Conservation (phyloP, 2,888 invertebrate genomes). For the Melangyna quadrimaculata region DNA sequence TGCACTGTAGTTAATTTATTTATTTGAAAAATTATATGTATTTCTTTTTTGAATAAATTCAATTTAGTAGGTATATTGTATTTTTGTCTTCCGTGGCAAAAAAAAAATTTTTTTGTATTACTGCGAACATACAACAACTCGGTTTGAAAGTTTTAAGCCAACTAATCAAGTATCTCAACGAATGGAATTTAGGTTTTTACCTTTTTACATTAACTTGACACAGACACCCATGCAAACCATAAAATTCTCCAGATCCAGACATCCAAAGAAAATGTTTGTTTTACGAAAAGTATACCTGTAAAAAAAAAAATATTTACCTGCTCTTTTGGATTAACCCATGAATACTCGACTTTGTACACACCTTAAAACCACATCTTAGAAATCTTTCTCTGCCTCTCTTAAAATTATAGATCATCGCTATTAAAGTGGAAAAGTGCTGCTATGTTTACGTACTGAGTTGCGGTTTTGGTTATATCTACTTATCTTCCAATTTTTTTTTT, state of each 20-base stretch:
- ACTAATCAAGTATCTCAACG: constrained; percentile 72
- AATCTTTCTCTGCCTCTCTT: constrained; percentile 35
- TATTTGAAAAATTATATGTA: not conserved
- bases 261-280: constrained; percentile 57
- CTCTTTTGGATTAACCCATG: constrained; percentile 36
- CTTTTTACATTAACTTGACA: constrained; percentile 23
- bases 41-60: not conserved
- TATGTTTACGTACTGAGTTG: not conserved
- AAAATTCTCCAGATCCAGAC: constrained; percentile 34
- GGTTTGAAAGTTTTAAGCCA: constrained; percentile 73
- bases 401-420: not conserved
- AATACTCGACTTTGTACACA: constrained; percentile 38
- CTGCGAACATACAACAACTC: constrained; percentile 64
- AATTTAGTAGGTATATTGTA: not conserved
- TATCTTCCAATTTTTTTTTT: not conserved
- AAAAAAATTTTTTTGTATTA: constrained; percentile 14
- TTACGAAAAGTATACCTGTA: constrained; percentile 56
- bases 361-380: constrained; percentile 49
- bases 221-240: constrained; percentile 59
- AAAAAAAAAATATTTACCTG: constrained; percentile 40
- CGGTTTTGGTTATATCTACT: constrained; percentile 9
- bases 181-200: constrained; percentile 72
- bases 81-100: constrained; percentile 48
- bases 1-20: not conserved
- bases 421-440: not conserved